Conservation (phyloP, 2,888 invertebrate genomes). For the Heliothis peltigera region DNA sequence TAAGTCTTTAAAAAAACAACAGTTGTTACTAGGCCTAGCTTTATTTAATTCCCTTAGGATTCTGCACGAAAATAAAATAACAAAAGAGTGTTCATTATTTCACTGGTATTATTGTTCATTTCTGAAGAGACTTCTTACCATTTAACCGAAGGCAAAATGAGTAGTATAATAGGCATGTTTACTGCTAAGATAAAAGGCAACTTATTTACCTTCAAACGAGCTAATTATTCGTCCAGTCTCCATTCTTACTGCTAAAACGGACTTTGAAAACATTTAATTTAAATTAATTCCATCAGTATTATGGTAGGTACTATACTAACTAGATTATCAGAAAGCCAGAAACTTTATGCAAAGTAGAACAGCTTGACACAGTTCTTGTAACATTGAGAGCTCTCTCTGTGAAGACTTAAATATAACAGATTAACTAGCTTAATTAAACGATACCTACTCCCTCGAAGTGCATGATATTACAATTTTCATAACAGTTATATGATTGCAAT, state of each 20-base stretch:
- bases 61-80: not conserved
- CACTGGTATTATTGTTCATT: not conserved
- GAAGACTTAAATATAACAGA: constrained; percentile 31
- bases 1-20: constrained; percentile 24
- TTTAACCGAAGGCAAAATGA: not conserved
- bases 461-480: constrained; percentile 35
- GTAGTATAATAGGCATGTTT: constrained; percentile 5
- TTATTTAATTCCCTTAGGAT: not conserved
- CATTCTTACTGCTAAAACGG: constrained; percentile 5
- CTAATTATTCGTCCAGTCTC: constrained; percentile 16
- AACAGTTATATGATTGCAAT: constrained; percentile 18
- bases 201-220: constrained; percentile 7
- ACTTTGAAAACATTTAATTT: constrained; percentile 33
- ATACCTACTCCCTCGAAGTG: constrained; percentile 17
- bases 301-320: constrained; percentile 26
- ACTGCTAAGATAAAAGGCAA: not conserved
- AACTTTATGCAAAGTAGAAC: constrained; percentile 42
- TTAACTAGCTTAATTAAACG: constrained; percentile 42
- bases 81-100: not conserved
- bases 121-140: not conserved
- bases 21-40: constrained; percentile 2
- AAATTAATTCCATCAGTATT: constrained; percentile 28
- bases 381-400: constrained; percentile 23
- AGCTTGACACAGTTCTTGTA: constrained; percentile 38
- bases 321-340: constrained; percentile 36